Evolutionary conservation across 2,888 invertebrate genomes (phyloP), one percentile per base, ranked within the genome.

Genomic region (Eupithecia inturbata): DNA sequence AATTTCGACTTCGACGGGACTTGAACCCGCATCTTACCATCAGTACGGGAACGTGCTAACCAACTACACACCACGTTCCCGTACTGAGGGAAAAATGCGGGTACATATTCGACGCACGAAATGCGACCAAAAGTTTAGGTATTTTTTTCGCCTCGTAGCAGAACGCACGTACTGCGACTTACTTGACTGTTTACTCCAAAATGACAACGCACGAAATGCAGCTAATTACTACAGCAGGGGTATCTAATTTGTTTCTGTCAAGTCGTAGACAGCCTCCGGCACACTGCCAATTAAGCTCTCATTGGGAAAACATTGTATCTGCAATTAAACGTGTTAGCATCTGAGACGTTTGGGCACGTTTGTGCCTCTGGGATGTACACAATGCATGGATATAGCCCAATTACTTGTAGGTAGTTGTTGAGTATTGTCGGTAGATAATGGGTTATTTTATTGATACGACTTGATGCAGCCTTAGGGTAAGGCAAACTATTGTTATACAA

Each of bases 161-260:
- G n/a, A n/a, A n/a, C n/a, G n/a, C n/a, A n/a, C n/a, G n/a, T n/a
- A n/a, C n/a, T n/a, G n/a, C n/a, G n/a, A n/a, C n/a, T n/a, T n/a
- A n/a, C n/a, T n/a, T n/a, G n/a, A n/a, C n/a, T n/a, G n/a, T n/a
- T n/a, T n/a, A n/a, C n/a, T n/a, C n/a, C n/a, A n/a, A n/a, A n/a
- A n/a, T n/a, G n/a, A n/a, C n/a, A n/a, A n/a, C n/a, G n/a, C n/a
- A n/a, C n/a, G n/a, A n/a, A n/a, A n/a, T n/a, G n/a, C n/a, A n/a
- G 39, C 28, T 68, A 57, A 57, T 64, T 68, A 36, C 5, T 7
- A 45, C 19, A 45, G 26, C n/a, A 26, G 39, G 49, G 12, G 26
- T 28, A n/a, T 63, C 45, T 45, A 69, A 70, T 73, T 71, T 67
- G 39, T 70, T 62, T 73, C n/a, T n/a, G 22, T 36, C 64, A n/a